These are phyloP conservation scores for Lithophane semibrunnea DNA, from an alignment of 2,888 invertebrate genomes.

Conservation along the genomic window DNA sequence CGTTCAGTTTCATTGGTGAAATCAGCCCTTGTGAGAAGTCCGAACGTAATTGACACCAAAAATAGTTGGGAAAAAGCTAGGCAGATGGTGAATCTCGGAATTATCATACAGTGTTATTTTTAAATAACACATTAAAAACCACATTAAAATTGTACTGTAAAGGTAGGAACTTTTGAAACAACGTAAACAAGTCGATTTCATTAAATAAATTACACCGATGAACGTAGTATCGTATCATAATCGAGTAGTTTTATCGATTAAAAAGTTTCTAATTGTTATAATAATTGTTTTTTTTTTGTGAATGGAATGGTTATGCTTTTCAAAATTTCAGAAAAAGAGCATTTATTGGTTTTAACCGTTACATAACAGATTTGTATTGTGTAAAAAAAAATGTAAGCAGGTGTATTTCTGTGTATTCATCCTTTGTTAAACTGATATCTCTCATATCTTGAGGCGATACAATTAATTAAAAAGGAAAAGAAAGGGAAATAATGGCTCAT, in stretches of 20 bases:
- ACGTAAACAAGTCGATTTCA: background rate
- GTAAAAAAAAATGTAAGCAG: constrained; percentile 10
- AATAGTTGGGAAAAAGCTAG: background rate
- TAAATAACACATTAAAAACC: background rate
- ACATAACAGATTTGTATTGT: constrained; percentile 29
- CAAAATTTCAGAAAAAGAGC: constrained; percentile 17
- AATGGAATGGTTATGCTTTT: constrained; percentile 45
- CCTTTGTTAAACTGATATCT: constrained; percentile 45
- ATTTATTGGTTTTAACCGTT: constrained; percentile 46
- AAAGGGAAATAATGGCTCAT: constrained; percentile 17
- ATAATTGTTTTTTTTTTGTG: constrained; percentile 41
- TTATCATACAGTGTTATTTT: background rate
- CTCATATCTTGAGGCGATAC: constrained; percentile 21
- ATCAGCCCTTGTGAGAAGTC: background rate
- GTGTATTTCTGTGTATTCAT: constrained; percentile 29
- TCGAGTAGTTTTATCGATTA: constrained; percentile 45
- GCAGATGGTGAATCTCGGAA: background rate
- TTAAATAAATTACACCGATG: background rate
- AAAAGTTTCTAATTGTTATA: constrained; percentile 56
- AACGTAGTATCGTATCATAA: constrained; percentile 25
- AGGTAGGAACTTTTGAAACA: background rate
- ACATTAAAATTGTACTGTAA: background rate
- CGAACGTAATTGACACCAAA: background rate
- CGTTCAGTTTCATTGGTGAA: too few species aligned
- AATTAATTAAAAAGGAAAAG: constrained; percentile 31